Evolutionary conservation across 2,113 vertebrate genomes (phyloP).

Genomic region (Bufo gargarizans): DNA sequence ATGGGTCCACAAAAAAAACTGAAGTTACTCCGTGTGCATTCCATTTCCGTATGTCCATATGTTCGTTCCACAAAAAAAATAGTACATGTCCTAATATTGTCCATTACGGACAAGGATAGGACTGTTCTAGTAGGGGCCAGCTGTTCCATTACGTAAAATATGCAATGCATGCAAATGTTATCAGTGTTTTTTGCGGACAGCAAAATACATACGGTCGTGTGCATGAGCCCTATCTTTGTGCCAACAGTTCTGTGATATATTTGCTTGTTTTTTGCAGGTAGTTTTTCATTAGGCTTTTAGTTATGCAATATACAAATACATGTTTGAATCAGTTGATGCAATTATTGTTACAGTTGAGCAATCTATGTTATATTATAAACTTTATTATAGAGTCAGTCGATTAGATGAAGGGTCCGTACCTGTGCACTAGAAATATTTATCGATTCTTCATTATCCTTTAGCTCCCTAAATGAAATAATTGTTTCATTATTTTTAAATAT

Average conservation of each 20-base stretch:
- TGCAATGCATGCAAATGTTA: too few species aligned
- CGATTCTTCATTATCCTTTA: conserved; percentile 24
- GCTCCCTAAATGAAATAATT: conserved; percentile 28
- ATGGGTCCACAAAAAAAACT: too few species aligned
- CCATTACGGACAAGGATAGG: too few species aligned
- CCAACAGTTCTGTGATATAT: neutral
- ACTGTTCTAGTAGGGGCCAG: too few species aligned
- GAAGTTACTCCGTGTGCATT: too few species aligned
- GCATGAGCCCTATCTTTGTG: too few species aligned
- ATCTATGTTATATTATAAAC: neutral
- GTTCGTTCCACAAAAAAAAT: too few species aligned
- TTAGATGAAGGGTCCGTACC: conserved; percentile 10
- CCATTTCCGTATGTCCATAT: too few species aligned
- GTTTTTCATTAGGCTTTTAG: neutral
- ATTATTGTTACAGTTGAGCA: neutral
- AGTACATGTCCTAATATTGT: too few species aligned
- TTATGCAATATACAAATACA: neutral
- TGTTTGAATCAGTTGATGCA: neutral
- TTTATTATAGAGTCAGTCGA: neutral
- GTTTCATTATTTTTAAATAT: neutral
- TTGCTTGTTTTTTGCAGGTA: neutral
- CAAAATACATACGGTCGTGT: too few species aligned
- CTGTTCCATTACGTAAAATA: too few species aligned
- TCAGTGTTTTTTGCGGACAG: too few species aligned
- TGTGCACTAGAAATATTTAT: conserved; percentile 27